These are phyloP conservation scores for Hirudo medicinalis DNA, from an alignment of 1,140 invertebrate genomes.

Conservation along the genomic window DNA sequence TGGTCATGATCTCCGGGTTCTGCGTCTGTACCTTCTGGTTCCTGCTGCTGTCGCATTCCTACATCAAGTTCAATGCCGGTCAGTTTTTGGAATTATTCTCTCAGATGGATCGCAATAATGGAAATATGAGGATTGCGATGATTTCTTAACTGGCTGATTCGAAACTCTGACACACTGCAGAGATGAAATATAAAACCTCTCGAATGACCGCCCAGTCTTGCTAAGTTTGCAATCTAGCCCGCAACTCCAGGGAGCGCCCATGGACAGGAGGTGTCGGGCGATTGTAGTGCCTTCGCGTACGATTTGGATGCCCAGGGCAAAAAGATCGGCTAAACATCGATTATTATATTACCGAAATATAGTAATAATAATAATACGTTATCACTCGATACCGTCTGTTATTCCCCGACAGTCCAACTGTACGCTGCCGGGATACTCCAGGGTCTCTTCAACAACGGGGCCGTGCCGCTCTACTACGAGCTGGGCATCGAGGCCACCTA, in stretches of 20 bases:
- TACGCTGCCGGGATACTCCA: slow-evolving; percentile 31
- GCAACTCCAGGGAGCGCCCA: no score
- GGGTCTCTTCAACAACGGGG: slow-evolving; percentile 40
- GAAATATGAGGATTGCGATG: neutral
- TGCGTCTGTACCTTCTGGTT: slow-evolving; percentile 23
- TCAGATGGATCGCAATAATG: no score
- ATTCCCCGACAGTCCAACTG: slow-evolving; percentile 25
- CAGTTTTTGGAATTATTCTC: neutral
- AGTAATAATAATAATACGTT: no score
- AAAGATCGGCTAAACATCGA: no score
- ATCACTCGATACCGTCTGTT: no score
- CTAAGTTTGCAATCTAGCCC: no score
- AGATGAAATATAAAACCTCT: no score
- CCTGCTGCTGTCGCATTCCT: slow-evolving; percentile 17
- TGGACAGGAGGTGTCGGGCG: no score
- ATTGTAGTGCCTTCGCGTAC: no score
- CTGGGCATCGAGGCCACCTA: slow-evolving; percentile 44
- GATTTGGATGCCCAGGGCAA: no score
- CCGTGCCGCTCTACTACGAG: slow-evolving; percentile 43
- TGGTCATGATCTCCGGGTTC: slow-evolving; percentile 20
- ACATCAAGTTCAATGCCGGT: slow-evolving; percentile 12
- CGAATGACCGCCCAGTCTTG: no score
- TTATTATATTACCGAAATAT: no score
- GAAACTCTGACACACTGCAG: neutral
- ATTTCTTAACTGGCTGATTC: neutral